phyloP scores from a whole-genome alignment of 2,888 invertebrate genomes.

The Biston betularia region DNA sequence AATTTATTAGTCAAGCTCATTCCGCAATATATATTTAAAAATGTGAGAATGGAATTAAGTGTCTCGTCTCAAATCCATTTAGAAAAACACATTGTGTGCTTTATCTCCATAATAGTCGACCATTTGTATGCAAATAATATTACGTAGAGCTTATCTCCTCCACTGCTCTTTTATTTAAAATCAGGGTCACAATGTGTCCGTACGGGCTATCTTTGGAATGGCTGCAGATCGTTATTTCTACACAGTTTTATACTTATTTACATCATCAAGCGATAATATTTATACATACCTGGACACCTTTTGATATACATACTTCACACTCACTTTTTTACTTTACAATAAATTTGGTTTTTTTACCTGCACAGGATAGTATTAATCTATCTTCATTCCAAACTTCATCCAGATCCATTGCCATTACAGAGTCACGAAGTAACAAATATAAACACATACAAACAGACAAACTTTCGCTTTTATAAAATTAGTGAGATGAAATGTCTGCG shows the following conservation, averaged over 20 bases:
- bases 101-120: slow-evolving; percentile 57
- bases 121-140: slow-evolving; percentile 68
- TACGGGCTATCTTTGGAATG: slow-evolving; percentile 43
- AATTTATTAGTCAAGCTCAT: slow-evolving; percentile 38
- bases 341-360: too few relatives aligned
- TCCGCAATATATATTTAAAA: slow-evolving; percentile 41
- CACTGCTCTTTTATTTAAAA: slow-evolving; percentile 50
- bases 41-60: slow-evolving; percentile 43
- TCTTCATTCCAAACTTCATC: too few relatives aligned
- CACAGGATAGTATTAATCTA: too few relatives aligned
- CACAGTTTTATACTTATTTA: slow-evolving; percentile 21
- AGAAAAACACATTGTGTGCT: slow-evolving; percentile 53
- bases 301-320: too few relatives aligned
- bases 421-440: too few relatives aligned
- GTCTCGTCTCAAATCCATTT: slow-evolving; percentile 50
- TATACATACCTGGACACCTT: slow-evolving; percentile 37
- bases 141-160: slow-evolving; percentile 53
- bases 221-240: slow-evolving; percentile 20
- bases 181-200: slow-evolving; percentile 39
- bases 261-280: slow-evolving; percentile 24
- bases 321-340: too few relatives aligned
- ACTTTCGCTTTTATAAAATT: too few relatives aligned
- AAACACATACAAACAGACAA: too few relatives aligned
- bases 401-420: too few relatives aligned
- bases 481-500: too few relatives aligned